Conservation (phyloP, 2,113 vertebrate species). For the Cephalopterus ornatus region DNA sequence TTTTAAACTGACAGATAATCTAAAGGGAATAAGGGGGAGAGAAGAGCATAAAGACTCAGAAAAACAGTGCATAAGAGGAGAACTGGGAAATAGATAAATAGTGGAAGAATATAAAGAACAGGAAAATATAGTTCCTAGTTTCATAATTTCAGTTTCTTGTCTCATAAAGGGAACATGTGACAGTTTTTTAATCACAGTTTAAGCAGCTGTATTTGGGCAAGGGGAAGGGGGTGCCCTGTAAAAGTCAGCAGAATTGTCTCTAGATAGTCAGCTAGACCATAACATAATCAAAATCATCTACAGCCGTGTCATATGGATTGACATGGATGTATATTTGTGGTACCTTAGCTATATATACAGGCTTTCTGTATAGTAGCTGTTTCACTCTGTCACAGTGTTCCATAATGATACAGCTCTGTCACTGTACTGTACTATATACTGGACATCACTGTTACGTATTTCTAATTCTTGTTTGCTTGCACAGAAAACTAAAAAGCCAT, state of each 20-base stretch:
- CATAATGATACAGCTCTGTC: not conserved
- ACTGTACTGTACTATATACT: not conserved
- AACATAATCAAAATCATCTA: not conserved
- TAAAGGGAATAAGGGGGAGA: not conserved
- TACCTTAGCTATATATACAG: not conserved
- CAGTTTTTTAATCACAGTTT: not conserved
- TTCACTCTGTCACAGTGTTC: not conserved
- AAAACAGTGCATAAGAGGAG: not conserved
- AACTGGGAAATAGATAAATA: not conserved
- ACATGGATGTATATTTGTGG: not conserved
- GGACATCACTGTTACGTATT: not conserved
- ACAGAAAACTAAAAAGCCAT: not conserved
- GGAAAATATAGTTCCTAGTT: not conserved
- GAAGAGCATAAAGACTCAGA: not conserved
- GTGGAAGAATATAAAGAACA: not conserved
- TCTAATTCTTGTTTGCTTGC: not conserved
- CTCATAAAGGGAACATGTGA: not conserved
- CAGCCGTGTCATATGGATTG: not conserved
- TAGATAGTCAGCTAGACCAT: not conserved
- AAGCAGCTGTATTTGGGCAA: not conserved
- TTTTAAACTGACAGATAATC: not conserved
- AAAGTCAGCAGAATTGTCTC: not conserved
- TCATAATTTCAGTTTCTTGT: not conserved
- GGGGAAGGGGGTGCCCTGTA: not conserved
- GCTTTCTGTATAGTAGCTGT: not conserved